phyloP scores from a whole-genome alignment of 2,888 invertebrate genomes.

The Macrophya alboannulata region DNA sequence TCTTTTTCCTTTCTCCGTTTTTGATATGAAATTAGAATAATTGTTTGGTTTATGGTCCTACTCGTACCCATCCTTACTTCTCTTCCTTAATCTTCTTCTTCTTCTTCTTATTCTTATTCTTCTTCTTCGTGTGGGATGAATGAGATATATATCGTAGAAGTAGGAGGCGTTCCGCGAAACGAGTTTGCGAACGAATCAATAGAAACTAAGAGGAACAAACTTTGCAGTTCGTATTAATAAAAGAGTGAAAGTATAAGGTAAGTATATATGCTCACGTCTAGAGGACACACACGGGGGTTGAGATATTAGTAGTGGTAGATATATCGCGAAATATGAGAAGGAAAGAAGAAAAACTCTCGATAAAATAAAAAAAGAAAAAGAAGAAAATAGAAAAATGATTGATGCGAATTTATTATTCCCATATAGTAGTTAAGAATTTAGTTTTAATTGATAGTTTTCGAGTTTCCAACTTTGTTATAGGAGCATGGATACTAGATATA shows the following conservation, averaged over 20 bases:
- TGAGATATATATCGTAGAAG: background rate
- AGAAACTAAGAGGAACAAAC: conserved; percentile 32
- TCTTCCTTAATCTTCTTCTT: too few species aligned
- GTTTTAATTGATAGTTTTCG: conserved; percentile 6
- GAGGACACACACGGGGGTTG: background rate
- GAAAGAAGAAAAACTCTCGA: background rate
- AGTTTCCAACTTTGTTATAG: background rate
- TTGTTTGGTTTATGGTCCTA: background rate
- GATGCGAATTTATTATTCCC: background rate
- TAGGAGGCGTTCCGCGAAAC: conserved; percentile 11
- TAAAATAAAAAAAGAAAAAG: background rate
- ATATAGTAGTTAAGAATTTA: background rate
- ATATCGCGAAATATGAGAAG: background rate
- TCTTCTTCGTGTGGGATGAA: conserved; percentile 9
- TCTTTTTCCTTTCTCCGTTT: background rate
- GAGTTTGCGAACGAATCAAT: conserved; percentile 40
- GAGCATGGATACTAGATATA: too few species aligned
- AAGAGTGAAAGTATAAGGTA: conserved; percentile 37
- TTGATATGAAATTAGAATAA: background rate
- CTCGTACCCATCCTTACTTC: background rate
- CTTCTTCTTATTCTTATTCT: too few species aligned
- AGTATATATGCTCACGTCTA: background rate
- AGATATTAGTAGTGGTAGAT: background rate
- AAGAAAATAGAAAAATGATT: background rate
- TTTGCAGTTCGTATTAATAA: conserved; percentile 22